Conservation (phyloP, 2,113 vertebrate species). For the Erpornis zantholeuca region DNA sequence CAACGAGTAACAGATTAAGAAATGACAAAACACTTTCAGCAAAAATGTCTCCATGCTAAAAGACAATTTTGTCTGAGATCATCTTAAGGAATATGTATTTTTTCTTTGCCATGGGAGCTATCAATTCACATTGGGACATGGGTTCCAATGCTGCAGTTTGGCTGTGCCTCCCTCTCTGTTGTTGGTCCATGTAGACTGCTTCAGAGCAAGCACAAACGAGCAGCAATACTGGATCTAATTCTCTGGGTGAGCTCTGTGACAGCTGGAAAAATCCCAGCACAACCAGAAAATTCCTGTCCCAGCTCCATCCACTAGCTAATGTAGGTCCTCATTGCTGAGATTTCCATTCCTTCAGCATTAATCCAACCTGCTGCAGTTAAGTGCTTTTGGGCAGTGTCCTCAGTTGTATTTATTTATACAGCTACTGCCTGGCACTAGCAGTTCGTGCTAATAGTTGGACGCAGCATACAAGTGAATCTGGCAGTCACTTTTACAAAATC, state of each 20-base stretch:
- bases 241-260: neutral
- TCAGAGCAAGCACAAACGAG: neutral
- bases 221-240: neutral
- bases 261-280: neutral
- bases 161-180: neutral
- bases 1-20: neutral
- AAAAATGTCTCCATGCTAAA: neutral
- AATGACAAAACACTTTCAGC: neutral
- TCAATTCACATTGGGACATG: neutral
- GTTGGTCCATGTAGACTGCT: neutral
- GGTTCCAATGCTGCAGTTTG: neutral
- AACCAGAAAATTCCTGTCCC: neutral
- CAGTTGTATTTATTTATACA: neutral
- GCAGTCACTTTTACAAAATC: neutral
- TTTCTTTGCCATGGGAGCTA: neutral
- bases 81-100: neutral
- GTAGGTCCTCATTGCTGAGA: neutral
- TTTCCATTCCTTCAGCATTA: neutral
- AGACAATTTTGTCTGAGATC: neutral
- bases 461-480: neutral
- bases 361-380: neutral
- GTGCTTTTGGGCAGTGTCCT: neutral
- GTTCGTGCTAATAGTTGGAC: neutral
- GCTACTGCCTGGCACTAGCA: neutral
- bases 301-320: neutral